Evolutionary conservation across 2,797 vertebrate genomes (phyloP).

Genomic region (Phoeniculus purpureus): DNA sequence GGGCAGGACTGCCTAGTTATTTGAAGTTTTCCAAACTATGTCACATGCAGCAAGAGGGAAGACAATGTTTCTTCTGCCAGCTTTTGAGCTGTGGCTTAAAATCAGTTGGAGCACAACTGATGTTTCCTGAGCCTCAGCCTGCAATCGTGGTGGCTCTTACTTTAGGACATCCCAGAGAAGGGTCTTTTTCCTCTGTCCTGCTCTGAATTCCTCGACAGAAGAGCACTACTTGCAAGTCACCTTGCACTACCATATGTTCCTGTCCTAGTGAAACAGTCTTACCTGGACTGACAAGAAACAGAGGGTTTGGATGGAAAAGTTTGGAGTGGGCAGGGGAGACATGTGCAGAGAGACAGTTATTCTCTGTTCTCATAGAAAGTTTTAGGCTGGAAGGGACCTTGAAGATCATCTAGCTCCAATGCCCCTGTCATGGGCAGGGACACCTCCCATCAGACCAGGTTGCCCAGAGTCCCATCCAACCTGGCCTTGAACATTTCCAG

Average conservation of each 20-base stretch:
- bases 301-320: not conserved
- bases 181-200: not conserved
- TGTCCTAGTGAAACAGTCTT: not conserved
- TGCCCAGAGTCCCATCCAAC: too few species aligned
- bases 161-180: not conserved
- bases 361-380: not conserved
- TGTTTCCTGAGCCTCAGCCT: not conserved
- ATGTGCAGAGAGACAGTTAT: not conserved
- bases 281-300: not conserved
- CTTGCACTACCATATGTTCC: not conserved
- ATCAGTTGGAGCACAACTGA: not conserved
- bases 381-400: too few species aligned
- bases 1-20: constrained; percentile 9
- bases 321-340: not conserved
- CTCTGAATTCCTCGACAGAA: not conserved
- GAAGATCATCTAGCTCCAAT: too few species aligned
- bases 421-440: too few species aligned
- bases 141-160: accelerated
- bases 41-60: constrained; percentile 5
- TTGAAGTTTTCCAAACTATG: constrained; percentile 33
- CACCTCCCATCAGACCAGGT: too few species aligned
- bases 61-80: not conserved
- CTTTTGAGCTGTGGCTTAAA: not conserved
- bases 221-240: not conserved
- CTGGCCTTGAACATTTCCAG: too few species aligned